A percentile compares a stretch with the other conserved stretches of the same genome.
Conservation (phyloP, 1,140 invertebrate species). For the Drosophila lowei region DNA sequence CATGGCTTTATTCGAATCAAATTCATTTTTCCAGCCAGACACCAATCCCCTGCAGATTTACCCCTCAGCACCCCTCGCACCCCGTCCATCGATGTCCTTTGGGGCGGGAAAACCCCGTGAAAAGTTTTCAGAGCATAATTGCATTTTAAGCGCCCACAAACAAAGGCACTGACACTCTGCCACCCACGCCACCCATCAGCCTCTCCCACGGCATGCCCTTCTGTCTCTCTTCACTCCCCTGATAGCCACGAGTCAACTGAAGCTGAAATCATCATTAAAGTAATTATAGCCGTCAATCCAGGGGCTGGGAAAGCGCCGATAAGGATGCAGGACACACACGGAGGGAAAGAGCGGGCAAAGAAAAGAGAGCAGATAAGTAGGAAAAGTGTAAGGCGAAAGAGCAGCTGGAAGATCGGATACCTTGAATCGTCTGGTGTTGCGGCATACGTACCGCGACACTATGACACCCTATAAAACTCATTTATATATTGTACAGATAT, state of each 20-base stretch:
- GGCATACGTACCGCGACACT: no score
- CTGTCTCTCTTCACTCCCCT: background rate
- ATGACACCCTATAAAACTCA: no score
- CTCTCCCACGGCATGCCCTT: background rate
- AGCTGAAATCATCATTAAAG: slow-evolving; percentile 69
- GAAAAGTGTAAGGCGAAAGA: no score
- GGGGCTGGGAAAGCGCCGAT: slow-evolving; percentile 16
- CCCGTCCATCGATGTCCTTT: no score
- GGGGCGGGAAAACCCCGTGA: no score
- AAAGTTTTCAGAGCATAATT: slow-evolving; percentile 40
- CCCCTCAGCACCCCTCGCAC: no score
- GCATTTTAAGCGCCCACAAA: slow-evolving; percentile 68
- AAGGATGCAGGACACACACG: background rate
- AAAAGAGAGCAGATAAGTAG: no score
- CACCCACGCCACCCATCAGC: background rate
- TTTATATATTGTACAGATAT: no score
- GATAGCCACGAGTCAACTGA: slow-evolving; percentile 5
- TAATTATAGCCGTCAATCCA: slow-evolving; percentile 64
- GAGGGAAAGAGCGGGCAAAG: no score
- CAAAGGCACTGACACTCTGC: slow-evolving; percentile 34
- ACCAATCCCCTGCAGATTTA: background rate
- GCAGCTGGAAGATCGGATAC: no score
- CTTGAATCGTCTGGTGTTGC: no score
- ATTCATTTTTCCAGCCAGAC: slow-evolving; percentile 36
- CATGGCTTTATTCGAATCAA: slow-evolving; percentile 51